A percentile compares a stretch with the other conserved stretches of the same genome.
phyloP scores from a whole-genome alignment of 2,888 invertebrate species.

The Andrena minutula region DNA sequence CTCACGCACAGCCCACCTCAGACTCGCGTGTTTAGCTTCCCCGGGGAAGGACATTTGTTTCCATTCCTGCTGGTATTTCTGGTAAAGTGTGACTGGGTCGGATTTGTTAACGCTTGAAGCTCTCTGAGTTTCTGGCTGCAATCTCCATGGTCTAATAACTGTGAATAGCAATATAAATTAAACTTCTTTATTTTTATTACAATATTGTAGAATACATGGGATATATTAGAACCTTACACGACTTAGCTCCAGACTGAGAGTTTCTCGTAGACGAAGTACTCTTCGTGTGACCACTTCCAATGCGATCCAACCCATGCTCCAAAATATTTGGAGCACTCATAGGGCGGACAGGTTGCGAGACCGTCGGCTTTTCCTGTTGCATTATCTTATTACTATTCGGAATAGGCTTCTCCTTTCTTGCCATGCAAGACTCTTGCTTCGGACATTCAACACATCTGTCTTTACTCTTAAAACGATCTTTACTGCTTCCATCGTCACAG shows the following conservation, averaged over 20 bases:
- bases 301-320: constrained; percentile 22
- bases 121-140: constrained; percentile 82
- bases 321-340: constrained; percentile 49
- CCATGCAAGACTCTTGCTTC: neutral
- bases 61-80: constrained; percentile 92
- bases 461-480: neutral
- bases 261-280: constrained; percentile 55
- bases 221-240: constrained; percentile 72
- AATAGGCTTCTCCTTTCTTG: neutral
- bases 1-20: constrained; percentile 90
- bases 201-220: neutral
- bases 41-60: constrained; percentile 91
- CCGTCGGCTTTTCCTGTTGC: neutral
- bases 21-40: constrained; percentile 88
- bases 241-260: constrained; percentile 68
- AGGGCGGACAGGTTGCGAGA: constrained; percentile 15
- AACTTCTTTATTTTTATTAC: neutral
- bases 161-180: constrained; percentile 64
- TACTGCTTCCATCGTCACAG: constrained; percentile 9
- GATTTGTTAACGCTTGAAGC: constrained; percentile 83
- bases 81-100: constrained; percentile 92
- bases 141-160: constrained; percentile 88
- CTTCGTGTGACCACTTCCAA: constrained; percentile 30
- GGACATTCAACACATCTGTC: neutral
- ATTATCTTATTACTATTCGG: neutral